These are phyloP conservation scores for Ganaspis brasiliensis DNA, from an alignment of 2,888 invertebrate species.

Conservation along the genomic window DNA sequence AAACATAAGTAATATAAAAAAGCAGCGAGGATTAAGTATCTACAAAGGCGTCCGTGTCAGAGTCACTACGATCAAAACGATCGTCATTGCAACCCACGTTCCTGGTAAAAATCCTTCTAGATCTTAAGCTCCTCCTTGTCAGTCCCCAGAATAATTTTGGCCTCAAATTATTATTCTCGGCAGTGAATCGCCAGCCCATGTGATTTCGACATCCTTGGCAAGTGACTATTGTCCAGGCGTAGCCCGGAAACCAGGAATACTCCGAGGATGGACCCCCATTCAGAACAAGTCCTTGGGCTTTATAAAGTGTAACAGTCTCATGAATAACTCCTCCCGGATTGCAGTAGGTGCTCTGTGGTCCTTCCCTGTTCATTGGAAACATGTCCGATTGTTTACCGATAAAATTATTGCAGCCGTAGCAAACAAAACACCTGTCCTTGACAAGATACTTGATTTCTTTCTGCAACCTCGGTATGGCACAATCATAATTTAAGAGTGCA, in stretches of 20 bases:
- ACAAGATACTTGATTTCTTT: conserved; percentile 82
- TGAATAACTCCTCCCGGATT: conserved; percentile 90
- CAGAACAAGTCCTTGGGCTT: conserved; percentile 82
- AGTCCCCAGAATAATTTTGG: conserved; percentile 89
- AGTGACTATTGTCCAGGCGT: conserved; percentile 90
- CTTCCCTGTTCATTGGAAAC: conserved; percentile 91
- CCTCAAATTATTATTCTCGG: conserved; percentile 83
- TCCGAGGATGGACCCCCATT: conserved; percentile 79
- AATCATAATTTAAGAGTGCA: conserved; percentile 85
- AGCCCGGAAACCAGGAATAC: conserved; percentile 94
- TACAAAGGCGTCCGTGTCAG: not conserved
- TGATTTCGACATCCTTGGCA: conserved; percentile 87
- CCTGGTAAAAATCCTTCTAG: conserved; percentile 52
- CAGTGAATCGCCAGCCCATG: conserved; percentile 92
- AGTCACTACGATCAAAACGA: conserved; percentile 31
- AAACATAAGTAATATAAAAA: too few relatives aligned
- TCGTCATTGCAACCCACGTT: conserved; percentile 57
- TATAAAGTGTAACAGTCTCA: conserved; percentile 88
- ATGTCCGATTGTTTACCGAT: conserved; percentile 86
- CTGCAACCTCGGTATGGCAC: conserved; percentile 86
- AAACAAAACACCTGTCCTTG: conserved; percentile 78
- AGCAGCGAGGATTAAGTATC: too few relatives aligned
- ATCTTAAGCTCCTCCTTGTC: conserved; percentile 82
- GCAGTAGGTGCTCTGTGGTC: conserved; percentile 90
- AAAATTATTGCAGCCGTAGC: conserved; percentile 81